Percentiles rank a stretch among this genome's conserved stretches.
Evolutionary conservation across 2,888 invertebrate genomes (phyloP).

Genomic region (Campoplex nolae): DNA sequence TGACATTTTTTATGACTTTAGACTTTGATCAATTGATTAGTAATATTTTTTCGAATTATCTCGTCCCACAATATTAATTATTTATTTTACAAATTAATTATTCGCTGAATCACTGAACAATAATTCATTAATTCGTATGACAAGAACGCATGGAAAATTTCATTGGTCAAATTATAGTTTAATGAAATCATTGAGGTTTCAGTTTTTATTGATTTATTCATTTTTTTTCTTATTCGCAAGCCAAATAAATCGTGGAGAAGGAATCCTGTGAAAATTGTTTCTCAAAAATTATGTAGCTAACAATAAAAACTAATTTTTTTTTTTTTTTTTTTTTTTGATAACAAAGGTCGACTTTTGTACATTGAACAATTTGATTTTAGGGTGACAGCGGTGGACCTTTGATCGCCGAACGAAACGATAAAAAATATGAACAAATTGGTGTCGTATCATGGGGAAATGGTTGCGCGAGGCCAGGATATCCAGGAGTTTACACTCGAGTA

Average conservation of each 20-base stretch:
- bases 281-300: not conserved
- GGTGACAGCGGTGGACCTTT: constrained; percentile 94
- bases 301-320: not conserved
- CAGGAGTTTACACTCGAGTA: constrained; percentile 94
- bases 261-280: not conserved
- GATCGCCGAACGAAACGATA: constrained; percentile 89
- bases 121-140: not conserved
- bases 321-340: not conserved
- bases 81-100: not conserved
- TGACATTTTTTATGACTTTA: not conserved
- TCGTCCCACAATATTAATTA: not conserved
- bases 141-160: not conserved
- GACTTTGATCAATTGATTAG: not conserved
- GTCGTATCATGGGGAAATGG: constrained; percentile 96
- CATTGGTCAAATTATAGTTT: not conserved
- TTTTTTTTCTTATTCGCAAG: no score
- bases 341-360: not conserved
- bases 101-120: not conserved
- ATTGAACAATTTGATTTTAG: constrained; percentile 83
- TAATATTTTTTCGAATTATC: not conserved
- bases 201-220: no score
- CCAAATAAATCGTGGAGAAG: no score
- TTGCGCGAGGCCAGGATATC: constrained; percentile 93
- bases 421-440: constrained; percentile 93
- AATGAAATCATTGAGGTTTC: not conserved